A percentile compares a stretch with the other conserved stretches of the same genome.
These are phyloP conservation scores for Sphenopsis melanotis DNA, from an alignment of 2,797 vertebrate genomes.

Conservation along the genomic window DNA sequence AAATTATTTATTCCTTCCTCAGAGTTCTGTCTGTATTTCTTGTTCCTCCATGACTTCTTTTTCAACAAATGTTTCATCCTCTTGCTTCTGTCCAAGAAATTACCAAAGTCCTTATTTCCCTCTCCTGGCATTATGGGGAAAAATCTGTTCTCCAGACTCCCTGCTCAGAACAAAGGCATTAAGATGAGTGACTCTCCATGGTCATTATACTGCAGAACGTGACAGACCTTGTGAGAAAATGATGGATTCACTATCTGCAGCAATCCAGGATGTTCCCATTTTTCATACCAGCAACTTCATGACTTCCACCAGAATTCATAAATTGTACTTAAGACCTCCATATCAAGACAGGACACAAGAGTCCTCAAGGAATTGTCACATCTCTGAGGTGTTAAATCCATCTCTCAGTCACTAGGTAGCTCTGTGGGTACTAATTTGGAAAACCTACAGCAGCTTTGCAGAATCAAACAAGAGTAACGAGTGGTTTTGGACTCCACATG, in stretches of 20 bases:
- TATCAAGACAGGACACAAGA: background rate
- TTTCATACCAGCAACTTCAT: background rate
- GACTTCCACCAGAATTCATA: constrained; percentile 7
- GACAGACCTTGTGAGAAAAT: background rate
- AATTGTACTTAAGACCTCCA: background rate
- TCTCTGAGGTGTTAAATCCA: background rate
- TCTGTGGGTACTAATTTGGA: background rate
- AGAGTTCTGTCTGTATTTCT: background rate
- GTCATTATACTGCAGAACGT: background rate
- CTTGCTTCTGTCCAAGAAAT: background rate
- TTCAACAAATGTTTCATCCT: background rate
- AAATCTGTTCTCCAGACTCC: background rate
- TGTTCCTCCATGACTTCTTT: background rate
- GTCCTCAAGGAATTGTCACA: background rate
- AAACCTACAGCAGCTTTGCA: background rate
- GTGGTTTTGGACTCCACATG: background rate
- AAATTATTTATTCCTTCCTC: background rate
- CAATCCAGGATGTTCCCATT: background rate
- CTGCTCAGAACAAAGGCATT: background rate
- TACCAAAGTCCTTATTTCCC: background rate
- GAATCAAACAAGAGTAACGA: background rate
- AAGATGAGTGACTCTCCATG: background rate
- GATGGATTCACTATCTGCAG: background rate
- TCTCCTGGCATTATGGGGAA: background rate
- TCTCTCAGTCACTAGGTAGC: background rate